Base-by-base conservation (phyloP, 2,888 invertebrate genomes). In the Cephus sareptanus region DNA sequence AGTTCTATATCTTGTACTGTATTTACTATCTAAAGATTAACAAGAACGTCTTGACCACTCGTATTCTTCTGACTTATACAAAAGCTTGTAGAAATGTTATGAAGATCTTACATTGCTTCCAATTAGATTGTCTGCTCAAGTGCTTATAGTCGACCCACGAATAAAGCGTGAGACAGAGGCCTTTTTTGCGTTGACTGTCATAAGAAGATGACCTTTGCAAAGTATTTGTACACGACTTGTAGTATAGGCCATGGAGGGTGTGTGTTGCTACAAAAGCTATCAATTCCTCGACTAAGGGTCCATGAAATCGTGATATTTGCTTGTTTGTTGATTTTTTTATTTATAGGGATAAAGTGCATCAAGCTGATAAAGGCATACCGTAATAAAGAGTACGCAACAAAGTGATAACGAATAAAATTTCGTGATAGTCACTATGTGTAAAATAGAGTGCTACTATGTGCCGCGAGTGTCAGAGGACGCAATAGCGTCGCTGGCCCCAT, bases 401-500 rank as follows among this genome's bases (percentile, higher is more conserved):
- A 9, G 23, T 23, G 56, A 56, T 23, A 23, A 56, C 23, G 23
- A 56, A 15, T 56, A 56, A 56, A 56, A 56, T 56, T 56, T 56
- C 56, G 56, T 56, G 56, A 56, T 56, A 56, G 56, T 56, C 56
- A 56, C 56, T 56, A 56, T 56, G 56, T 56, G 9, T 56, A 23
- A 56, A 56, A 56, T 56, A 23, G 56, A 56, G 56, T 56, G 56
- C 9, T 56, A 56, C 23, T 56, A 56, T 56, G 56, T 23, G 23
- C 0, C 23, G 56, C 23, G 56, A 56, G 71, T 31, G 71, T 34
- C 31, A 31, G 71, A 71, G 71, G 33, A 30, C 31, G 13, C 23
- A 33, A 6, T 33, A 71, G 79, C 80, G 79, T 82, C 79, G 81
- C 79, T 83, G 82, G 80, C 77, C 83, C 84, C 80, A 85, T 88